phyloP scores from a whole-genome alignment of 2,113 vertebrate genomes.

The Athene noctua region DNA sequence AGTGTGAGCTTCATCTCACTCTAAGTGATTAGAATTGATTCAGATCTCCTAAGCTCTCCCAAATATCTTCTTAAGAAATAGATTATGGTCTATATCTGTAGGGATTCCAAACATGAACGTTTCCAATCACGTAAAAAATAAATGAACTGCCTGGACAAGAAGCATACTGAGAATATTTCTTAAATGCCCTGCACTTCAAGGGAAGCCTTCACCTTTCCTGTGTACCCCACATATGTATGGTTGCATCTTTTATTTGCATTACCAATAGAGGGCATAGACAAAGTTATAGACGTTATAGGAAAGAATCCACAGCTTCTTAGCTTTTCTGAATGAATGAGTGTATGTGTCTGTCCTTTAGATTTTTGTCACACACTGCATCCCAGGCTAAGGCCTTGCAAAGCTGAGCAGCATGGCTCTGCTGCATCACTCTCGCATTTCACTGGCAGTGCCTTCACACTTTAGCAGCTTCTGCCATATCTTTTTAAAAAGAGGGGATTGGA shows the following conservation, averaged over 20 bases:
- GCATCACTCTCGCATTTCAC: neutral
- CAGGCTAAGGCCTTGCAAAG: neutral
- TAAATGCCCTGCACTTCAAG: neutral
- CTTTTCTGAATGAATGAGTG: neutral
- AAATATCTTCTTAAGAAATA: neutral
- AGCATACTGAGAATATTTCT: neutral
- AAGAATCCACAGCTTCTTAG: neutral
- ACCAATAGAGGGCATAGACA: neutral
- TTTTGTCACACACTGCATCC: neutral
- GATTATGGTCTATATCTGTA: neutral
- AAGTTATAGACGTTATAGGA: neutral
- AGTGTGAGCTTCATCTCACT: neutral
- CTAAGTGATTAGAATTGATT: neutral
- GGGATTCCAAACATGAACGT: neutral
- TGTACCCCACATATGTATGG: neutral
- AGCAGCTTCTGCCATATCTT: neutral
- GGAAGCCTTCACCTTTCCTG: neutral
- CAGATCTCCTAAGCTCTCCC: neutral
- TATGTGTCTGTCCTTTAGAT: neutral
- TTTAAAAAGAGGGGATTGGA: neutral
- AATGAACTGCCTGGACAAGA: neutral
- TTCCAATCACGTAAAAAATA: neutral
- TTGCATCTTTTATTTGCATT: neutral
- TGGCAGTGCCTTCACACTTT: neutral
- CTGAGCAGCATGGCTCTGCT: neutral